Percentiles rank a stretch among this genome's conserved stretches.
These are phyloP conservation scores for Hydraecia micacea DNA, from an alignment of 2,888 invertebrate genomes.

Conservation along the genomic window DNA sequence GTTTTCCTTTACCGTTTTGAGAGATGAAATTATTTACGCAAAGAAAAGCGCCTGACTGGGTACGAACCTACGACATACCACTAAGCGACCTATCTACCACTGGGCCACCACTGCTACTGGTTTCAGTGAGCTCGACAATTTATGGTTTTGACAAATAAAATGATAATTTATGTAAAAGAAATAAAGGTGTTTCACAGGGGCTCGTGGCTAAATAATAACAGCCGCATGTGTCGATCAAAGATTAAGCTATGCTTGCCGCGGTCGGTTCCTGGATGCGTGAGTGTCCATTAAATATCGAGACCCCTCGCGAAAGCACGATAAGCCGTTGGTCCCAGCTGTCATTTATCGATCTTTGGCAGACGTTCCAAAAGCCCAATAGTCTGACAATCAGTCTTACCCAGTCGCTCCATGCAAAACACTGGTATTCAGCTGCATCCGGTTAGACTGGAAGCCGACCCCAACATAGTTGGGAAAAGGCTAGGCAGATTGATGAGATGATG, in stretches of 20 bases:
- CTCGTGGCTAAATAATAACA: background rate
- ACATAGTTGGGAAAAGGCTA: no score
- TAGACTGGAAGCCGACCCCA: no score
- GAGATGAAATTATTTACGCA: no score
- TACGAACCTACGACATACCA: no score
- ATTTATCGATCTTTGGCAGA: background rate
- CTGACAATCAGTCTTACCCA: background rate
- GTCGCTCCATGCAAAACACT: background rate
- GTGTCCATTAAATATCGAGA: background rate
- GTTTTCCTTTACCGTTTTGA: no score
- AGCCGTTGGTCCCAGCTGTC: background rate
- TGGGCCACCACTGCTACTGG: no score
- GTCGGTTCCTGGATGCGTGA: background rate
- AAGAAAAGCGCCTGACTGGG: no score
- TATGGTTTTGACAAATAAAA: conserved; percentile 1
- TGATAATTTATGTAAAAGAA: background rate
- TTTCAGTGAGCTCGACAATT: background rate
- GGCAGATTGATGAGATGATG: no score
- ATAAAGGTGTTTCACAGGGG: background rate
- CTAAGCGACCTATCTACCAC: no score
- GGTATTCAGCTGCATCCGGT: no score
- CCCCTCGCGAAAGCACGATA: background rate
- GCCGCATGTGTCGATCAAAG: no score
- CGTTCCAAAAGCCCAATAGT: background rate
- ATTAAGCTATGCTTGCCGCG: background rate